These are phyloP conservation scores for Oncorhynchus tshawytscha DNA, from an alignment of 2,113 vertebrate species.

Conservation along the genomic window DNA sequence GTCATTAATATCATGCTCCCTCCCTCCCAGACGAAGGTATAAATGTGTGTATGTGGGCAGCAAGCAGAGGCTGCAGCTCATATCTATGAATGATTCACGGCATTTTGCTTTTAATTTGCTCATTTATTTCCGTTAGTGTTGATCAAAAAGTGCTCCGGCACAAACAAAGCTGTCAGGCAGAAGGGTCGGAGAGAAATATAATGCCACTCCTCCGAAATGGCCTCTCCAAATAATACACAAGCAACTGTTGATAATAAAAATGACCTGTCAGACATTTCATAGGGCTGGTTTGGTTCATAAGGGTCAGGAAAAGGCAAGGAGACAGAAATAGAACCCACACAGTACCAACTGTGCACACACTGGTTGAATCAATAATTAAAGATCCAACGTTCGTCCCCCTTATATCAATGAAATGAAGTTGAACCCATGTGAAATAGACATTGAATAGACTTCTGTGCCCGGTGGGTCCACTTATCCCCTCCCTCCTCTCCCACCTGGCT, in stretches of 20 bases:
- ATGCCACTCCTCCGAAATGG: not conserved
- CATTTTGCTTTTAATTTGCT: not conserved
- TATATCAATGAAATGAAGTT: too few species aligned
- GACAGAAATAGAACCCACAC: too few species aligned
- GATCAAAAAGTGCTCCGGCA: not conserved
- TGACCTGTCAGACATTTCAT: not conserved
- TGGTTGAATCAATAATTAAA: too few species aligned
- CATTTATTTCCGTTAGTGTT: conserved; percentile 8
- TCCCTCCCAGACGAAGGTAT: not conserved
- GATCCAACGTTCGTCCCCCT: too few species aligned
- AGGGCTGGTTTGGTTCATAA: not conserved
- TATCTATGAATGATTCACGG: not conserved
- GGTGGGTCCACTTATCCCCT: not conserved
- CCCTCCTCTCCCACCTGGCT: not conserved
- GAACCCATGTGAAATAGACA: too few species aligned
- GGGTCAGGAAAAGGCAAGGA: not conserved
- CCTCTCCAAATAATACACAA: not conserved
- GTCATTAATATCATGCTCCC: not conserved
- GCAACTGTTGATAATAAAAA: not conserved
- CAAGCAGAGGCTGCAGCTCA: not conserved
- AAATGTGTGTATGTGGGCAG: not conserved
- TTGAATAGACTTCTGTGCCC: too few species aligned
- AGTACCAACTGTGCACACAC: too few species aligned
- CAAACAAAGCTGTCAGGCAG: not conserved
- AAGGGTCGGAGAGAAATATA: not conserved